Conservation (phyloP, 2,797 vertebrate species). For the Poecile montanus region DNA sequence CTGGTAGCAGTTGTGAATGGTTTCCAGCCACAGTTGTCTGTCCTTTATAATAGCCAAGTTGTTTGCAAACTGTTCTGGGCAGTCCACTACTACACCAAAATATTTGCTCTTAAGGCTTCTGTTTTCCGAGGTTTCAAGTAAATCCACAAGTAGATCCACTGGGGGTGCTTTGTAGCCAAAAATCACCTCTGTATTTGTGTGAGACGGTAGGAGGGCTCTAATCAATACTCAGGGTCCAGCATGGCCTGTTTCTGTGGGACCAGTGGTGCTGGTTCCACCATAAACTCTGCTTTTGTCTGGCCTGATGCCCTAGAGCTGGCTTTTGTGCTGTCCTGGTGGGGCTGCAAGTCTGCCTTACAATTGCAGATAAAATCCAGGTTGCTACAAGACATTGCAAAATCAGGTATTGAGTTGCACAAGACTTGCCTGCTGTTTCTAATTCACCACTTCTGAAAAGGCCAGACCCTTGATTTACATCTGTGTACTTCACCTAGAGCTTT, state of each 20-base stretch:
- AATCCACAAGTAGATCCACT: background rate
- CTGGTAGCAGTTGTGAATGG: background rate
- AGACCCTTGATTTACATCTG: background rate
- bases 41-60: background rate
- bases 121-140: background rate
- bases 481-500: background rate
- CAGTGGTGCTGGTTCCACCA: background rate
- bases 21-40: background rate
- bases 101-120: background rate
- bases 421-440: slow-evolving; percentile 15
- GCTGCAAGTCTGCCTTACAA: background rate
- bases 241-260: background rate
- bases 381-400: slow-evolving; percentile 7
- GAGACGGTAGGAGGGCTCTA: background rate
- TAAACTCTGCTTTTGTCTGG: background rate
- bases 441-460: background rate
- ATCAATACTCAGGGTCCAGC: background rate
- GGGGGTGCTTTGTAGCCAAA: background rate
- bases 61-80: slow-evolving; percentile 26
- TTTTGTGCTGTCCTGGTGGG: slow-evolving; percentile 4
- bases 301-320: background rate
- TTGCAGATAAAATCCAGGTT: slow-evolving; percentile 21
- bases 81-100: background rate
- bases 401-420: slow-evolving; percentile 26
- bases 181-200: background rate